Percentiles rank a stretch among this genome's conserved stretches.
Evolutionary conservation across 2,113 vertebrate genomes (phyloP).

Genomic region (Rallus limicola): DNA sequence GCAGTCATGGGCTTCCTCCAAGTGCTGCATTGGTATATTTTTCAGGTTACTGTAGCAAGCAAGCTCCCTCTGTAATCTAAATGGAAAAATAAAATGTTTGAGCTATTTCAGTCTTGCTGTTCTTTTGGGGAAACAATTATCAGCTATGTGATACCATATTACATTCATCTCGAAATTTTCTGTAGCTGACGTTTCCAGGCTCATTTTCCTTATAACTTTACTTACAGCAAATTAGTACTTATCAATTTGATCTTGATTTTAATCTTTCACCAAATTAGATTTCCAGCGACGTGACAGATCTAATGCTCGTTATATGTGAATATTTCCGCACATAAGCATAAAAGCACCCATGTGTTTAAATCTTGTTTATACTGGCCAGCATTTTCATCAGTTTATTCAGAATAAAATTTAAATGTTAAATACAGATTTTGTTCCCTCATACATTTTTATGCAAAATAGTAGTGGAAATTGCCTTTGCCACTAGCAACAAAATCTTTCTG

Average conservation of each 20-base stretch:
- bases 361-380: constrained; percentile 21
- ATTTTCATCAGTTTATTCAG: neutral
- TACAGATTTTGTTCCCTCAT: constrained; percentile 9
- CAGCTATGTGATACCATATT: constrained; percentile 34
- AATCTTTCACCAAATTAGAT: constrained; percentile 49
- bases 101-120: constrained; percentile 56
- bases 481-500: constrained; percentile 25
- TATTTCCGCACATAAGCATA: neutral
- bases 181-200: constrained; percentile 47
- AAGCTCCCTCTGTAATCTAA: constrained; percentile 19
- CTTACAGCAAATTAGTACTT: constrained; percentile 56
- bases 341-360: constrained; percentile 29
- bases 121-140: constrained; percentile 61
- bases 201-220: constrained; percentile 41
- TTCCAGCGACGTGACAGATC: constrained; percentile 32
- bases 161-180: constrained; percentile 37
- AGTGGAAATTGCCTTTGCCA: constrained; percentile 28
- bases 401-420: constrained; percentile 36
- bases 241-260: constrained; percentile 58
- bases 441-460: constrained; percentile 20
- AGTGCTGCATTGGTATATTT: constrained; percentile 1
- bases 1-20: neutral
- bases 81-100: constrained; percentile 57
- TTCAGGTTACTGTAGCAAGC: constrained; percentile 16
- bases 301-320: constrained; percentile 6